Base-by-base conservation (phyloP, 2,888 invertebrate species). In the Kryphioiulus occultus region DNA sequence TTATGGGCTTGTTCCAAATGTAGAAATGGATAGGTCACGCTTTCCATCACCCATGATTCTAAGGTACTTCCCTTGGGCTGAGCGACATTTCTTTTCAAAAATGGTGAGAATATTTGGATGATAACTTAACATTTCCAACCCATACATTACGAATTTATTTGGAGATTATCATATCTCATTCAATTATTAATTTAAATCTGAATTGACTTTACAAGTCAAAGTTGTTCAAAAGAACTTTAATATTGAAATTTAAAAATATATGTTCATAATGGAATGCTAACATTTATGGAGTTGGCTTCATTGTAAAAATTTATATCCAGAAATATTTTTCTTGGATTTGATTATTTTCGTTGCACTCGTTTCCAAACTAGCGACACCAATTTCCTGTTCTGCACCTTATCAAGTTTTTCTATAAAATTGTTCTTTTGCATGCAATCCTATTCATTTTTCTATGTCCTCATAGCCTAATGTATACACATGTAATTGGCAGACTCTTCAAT, bases 31-130 rank as follows among this genome's bases (percentile, higher is more conserved):
- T 26, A 47, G n/a, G 26, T 86, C 85, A 22, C 82, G 26, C 22
- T 86, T 30, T 88, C 26, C 83, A 78, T 87, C 83, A 78, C 85
- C 32, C 47, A 30, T 87, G 39, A 35, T 87, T 82, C 59, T 86
- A 32, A 86, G 78, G 53, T 88, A 82, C 30, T 86, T 88, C 68
- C 88, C 88, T 78, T 88, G 88, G 88, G 86, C 86, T 39, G 86
- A 86, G 82, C 86, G 53, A 83, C 30, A 42, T 22, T 86, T 86
- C 78, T 44, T 86, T 88, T 19, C 30, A 42, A 78, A 86, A 82
- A 42, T 32, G 88, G 88, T 88, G 88, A 88, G 88, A 86, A 84
- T 3, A 10, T 86, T 78, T 85, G 32, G 44, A 53, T 47, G 83
- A 39, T 85, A 26, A 85, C 15, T n/a, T 7, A n/a, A 32, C 30